These are phyloP conservation scores for Drosophila gunungcola DNA, from an alignment of 1,140 invertebrate species.

Conservation along the genomic window DNA sequence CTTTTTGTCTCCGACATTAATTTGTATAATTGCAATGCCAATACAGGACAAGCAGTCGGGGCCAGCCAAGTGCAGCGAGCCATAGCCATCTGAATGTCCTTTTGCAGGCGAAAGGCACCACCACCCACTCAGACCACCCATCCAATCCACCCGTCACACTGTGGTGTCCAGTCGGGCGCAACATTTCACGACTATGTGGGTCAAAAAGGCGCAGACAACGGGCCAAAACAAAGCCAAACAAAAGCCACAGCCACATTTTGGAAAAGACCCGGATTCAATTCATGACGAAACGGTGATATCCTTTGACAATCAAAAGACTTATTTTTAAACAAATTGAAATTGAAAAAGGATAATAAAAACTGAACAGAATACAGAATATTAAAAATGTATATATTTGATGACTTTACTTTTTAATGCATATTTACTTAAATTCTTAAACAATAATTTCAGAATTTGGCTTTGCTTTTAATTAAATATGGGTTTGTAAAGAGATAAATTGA, in stretches of 20 bases:
- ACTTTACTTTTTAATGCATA: no score
- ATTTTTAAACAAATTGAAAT: no score
- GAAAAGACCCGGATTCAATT: not conserved
- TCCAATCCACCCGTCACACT: not conserved
- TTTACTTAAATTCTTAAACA: no score
- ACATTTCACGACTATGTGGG: conserved; percentile 56
- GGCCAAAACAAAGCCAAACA: conserved; percentile 8
- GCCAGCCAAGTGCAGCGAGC: conserved; percentile 30
- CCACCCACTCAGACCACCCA: not conserved
- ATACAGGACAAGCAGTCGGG: conserved; percentile 35
- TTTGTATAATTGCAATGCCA: conserved; percentile 74
- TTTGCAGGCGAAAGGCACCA: not conserved
- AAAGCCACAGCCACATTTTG: conserved; percentile 8
- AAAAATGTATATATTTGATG: no score
- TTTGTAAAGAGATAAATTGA: no score
- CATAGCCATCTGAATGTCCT: conserved; percentile 23
- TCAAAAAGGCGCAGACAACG: conserved; percentile 41
- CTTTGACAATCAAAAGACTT: not conserved
- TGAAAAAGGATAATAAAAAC: not conserved
- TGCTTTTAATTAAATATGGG: no score
- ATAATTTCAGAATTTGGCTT: no score
- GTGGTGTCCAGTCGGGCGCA: conserved; percentile 52
- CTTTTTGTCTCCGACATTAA: conserved; percentile 66
- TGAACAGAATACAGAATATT: not conserved
- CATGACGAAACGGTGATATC: conserved; percentile 14